Base-by-base conservation (phyloP, 2,797 vertebrate genomes). In the Acropternis orthonyx region DNA sequence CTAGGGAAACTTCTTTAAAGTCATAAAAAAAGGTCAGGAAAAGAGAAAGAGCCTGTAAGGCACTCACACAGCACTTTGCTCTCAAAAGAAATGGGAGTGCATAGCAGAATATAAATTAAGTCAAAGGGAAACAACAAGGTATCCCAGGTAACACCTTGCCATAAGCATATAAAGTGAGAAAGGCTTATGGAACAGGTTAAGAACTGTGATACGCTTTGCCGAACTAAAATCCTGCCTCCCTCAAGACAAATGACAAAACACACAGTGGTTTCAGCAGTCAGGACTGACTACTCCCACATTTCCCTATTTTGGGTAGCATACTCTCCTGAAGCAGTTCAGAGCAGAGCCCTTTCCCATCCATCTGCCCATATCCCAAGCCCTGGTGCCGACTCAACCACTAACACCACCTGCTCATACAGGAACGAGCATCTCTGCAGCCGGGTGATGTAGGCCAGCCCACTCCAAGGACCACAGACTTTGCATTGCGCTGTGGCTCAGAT, bases 1-100 rank as follows among this genome's bases (percentile, higher is more conserved):
- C 39, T 48, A 90, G 41, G 88, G 79, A 93, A 96, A 91, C 91
- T 94, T 92, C 87, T 95, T 91, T 92, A 39, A 72, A 96, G 95
- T 68, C 83, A 94, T 88, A 79, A 90, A 95, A 89, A 93, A 94
- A 88, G 80, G 85, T 87, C 85, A 89, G 48, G 26, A 56, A 84
- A 92, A 95, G 91, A 92, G 71, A 86, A 95, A 85, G 61, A 85
- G 81, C 91, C 88, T 1, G 1, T n/a, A 76, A 88, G 95, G 96
- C 93, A 95, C 92, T 85, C 9, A 4, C 2, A 2, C 52, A 71
- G 79, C 41, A 34, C 71, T 94, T 32, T 92, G 77, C 67, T 93
- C 94, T 93, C 83, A 73, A 84, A 92, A 90, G 67, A 88, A 56
- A 73, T 54, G 34, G 49, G 54, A 95, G 37, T 22, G 67, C 68